A percentile compares a stretch with the other conserved stretches of the same genome.
Evolutionary conservation across 1,140 invertebrate genomes (phyloP).

Genomic region (Copidosoma floridanum): DNA sequence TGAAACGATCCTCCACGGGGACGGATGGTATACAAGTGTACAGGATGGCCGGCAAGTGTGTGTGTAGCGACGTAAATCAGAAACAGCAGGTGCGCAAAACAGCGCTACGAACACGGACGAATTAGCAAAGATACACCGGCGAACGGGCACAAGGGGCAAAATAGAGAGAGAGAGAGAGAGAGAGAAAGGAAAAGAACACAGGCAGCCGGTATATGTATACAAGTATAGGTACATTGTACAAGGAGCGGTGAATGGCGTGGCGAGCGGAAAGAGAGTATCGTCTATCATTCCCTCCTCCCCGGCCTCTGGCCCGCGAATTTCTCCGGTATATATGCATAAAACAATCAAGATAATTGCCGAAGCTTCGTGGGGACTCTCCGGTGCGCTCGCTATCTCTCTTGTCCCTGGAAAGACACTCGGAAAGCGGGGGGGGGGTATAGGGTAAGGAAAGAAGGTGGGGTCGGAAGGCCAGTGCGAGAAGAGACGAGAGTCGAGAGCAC

Average conservation of each 20-base stretch:
- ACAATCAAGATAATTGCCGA: slow-evolving; percentile 59
- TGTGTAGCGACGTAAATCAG: slow-evolving; percentile 19
- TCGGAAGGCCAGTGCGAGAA: slow-evolving; percentile 21
- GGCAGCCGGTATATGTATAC: slow-evolving; percentile 17
- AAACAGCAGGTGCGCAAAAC: slow-evolving; percentile 37
- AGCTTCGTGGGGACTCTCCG: slow-evolving; percentile 46
- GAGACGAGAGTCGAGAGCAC: slow-evolving; percentile 36
- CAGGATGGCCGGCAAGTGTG: not conserved
- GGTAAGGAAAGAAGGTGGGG: slow-evolving; percentile 33
- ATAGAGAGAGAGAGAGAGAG: not conserved
- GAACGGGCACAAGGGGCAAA: no score
- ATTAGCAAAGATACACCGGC: slow-evolving; percentile 22
- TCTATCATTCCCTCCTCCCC: slow-evolving; percentile 27
- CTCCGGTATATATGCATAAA: slow-evolving; percentile 51
- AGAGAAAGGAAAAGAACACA: not conserved
- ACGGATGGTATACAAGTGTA: no score
- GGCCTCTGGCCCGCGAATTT: not conserved
- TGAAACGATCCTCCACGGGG: no score
- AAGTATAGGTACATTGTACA: no score
- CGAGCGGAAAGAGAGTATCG: slow-evolving; percentile 44
- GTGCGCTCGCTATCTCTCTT: slow-evolving; percentile 13
- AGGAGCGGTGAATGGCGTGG: no score
- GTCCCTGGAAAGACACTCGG: no score
- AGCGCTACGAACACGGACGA: slow-evolving; percentile 24
- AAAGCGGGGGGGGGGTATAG: slow-evolving; percentile 28